Percentiles rank a stretch among this genome's conserved stretches.
Conservation (phyloP, 2,797 vertebrate species). For the Myotis myotis region DNA sequence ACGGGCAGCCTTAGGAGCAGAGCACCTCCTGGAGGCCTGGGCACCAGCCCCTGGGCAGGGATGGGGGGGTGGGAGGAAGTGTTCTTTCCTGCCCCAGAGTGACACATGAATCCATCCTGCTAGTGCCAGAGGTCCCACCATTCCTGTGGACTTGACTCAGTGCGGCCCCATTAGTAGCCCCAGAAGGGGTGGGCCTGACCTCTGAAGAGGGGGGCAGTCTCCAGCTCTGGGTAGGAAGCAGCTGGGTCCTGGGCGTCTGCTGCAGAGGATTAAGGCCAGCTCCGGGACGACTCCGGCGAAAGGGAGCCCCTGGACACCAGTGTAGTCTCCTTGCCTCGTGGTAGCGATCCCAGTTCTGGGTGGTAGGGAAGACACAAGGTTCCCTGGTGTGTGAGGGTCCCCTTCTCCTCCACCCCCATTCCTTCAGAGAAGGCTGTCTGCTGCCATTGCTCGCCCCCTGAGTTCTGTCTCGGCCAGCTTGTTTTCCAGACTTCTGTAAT, state of each 20-base stretch:
- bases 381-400: no score
- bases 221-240: background rate
- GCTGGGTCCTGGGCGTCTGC: background rate
- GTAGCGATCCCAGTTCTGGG: background rate
- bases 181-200: background rate
- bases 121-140: no score
- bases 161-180: background rate
- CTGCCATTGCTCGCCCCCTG: background rate
- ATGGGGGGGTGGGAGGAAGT: background rate
- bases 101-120: background rate
- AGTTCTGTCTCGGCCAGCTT: background rate
- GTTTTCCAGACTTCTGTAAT: background rate
- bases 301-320: background rate
- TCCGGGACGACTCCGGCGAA: background rate
- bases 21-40: background rate
- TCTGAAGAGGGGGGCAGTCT: background rate
- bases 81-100: background rate
- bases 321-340: background rate
- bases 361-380: background rate
- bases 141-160: background rate
- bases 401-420: background rate
- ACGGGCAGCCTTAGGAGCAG: background rate
- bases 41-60: background rate
- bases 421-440: background rate
- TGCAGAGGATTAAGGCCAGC: background rate